Base-by-base conservation (phyloP, 2,113 vertebrate genomes). In the Morphnarchus princeps region DNA sequence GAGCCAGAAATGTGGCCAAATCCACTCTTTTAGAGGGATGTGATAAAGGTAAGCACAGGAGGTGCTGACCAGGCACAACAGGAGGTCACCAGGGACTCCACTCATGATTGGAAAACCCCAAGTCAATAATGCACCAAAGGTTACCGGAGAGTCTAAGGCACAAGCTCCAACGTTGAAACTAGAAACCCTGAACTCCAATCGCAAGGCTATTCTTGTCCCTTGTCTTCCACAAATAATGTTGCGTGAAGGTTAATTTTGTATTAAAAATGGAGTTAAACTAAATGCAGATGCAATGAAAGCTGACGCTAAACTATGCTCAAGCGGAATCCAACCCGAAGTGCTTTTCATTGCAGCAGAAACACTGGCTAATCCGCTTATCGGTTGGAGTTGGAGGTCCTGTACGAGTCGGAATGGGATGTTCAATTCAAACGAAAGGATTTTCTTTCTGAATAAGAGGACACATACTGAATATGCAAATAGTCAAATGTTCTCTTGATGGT, bases 351-450 rank as follows among this genome's bases (percentile, higher is more conserved):
- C 85, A 32, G 84, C 88, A 95, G 91, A 79, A 95, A 36, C 82
- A 88, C 0, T 1, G 59, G 57, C 59, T 93, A 90, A 97, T 93
- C 95, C 87, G 6, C 82, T 94, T 95, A 86, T 86, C 85, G 7
- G 29, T 54, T 69, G 80, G 78, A 85, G 26, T 3, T 84, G 92
- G 89, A 91, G 80, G 87, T 89, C 66, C 87, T 43, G 69, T 14
- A 4, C 0, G 0, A 79, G 74, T 34, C 3, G 12, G 81, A 47
- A 73, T 1, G 5, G 92, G 82, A 83, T 71, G 47, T 55, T 94
- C 87, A 36, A 58, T 93, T 94, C 86, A 84, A 93, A 91, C 5
- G 6, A 77, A 67, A 38, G 90, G 96, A 94, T 97, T 97, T 97
- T 77, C 93, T 91, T 74, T 78, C 32, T 59, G 81, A 72, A 63